Evolutionary conservation across 2,888 invertebrate species (phyloP).

Genomic region (Catocala fraxini): DNA sequence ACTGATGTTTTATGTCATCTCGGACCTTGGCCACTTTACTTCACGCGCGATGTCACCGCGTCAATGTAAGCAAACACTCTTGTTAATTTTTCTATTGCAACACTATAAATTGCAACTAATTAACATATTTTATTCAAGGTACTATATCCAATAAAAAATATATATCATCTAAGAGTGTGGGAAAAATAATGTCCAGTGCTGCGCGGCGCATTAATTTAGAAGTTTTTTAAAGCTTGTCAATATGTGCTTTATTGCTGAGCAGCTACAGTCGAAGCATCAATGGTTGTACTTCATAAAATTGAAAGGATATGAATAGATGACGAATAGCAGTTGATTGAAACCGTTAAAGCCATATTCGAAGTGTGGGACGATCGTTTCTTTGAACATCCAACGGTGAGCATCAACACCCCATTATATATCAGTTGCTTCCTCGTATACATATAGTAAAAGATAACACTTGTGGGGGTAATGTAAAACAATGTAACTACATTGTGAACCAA

Average conservation of each 20-base stretch:
- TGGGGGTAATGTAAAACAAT: constrained; percentile 56
- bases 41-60: constrained; percentile 46
- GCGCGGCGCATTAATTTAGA: no score
- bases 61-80: constrained; percentile 45
- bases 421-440: constrained; percentile 35
- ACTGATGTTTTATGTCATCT: constrained; percentile 46
- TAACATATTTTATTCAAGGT: constrained; percentile 28
- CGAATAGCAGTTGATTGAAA: constrained; percentile 27
- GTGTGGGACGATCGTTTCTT: constrained; percentile 40
- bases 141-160: neutral
- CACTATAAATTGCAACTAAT: constrained; percentile 41
- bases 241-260: neutral
- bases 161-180: no score
- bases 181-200: neutral
- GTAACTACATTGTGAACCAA: constrained; percentile 59
- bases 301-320: constrained; percentile 19
- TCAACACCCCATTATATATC: constrained; percentile 46
- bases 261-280: neutral
- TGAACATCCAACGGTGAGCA: constrained; percentile 29
- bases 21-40: constrained; percentile 62
- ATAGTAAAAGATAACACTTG: constrained; percentile 32
- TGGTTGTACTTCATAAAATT: constrained; percentile 21
- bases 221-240: neutral
- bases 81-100: constrained; percentile 53
- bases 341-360: constrained; percentile 22